Base-by-base conservation (phyloP, 2,888 invertebrate species). In the Zhuqinia jingwanae region DNA sequence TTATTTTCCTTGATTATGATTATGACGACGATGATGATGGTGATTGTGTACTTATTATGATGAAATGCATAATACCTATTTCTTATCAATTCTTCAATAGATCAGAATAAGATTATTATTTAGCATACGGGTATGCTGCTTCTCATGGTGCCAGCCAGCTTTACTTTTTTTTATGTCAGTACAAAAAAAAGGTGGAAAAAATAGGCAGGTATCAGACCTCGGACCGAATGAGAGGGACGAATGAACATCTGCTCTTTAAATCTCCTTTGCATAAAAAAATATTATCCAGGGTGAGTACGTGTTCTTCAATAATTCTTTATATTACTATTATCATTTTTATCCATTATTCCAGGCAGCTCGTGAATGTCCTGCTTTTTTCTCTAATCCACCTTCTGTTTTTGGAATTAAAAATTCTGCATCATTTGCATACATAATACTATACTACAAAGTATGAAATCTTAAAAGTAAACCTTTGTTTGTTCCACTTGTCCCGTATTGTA, bases 171-270 rank as follows among this genome's bases (percentile, higher is more conserved):
- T 63, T 63, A 15, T 1, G 42, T 47, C 53, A 6, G 76, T n/a
- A n/a, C n/a, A 36, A 8, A 36, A 36, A 58, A 47, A 77, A 56
- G 77, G 77, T 56, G 58, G 36, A 58, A 58, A 58, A 79, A 36
- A 68, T 56, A 80, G 53, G 70, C 30, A 80, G 70, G 70, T 56
- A 70, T 45, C 68, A 68, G 42, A 22, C 45, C 68, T 45, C 68
- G 45, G 45, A 47, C 45, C 68, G 42, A 45, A 68, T 45, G 22
- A 58, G 36, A 70, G 22, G 25, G 70, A 80, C 68, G 70, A n/a
- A 56, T 80, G 70, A 70, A 80, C 80, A 80, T 80, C 80, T 80
- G 80, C 80, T 80, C 80, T 80, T 70, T 80, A 70, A 80, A 80
- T 30, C 78, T 25, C 63, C 45, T 78, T 65, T 65, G 68, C 68